Base-by-base conservation (phyloP, 2,113 vertebrate species). In the Climacteris rufus region DNA sequence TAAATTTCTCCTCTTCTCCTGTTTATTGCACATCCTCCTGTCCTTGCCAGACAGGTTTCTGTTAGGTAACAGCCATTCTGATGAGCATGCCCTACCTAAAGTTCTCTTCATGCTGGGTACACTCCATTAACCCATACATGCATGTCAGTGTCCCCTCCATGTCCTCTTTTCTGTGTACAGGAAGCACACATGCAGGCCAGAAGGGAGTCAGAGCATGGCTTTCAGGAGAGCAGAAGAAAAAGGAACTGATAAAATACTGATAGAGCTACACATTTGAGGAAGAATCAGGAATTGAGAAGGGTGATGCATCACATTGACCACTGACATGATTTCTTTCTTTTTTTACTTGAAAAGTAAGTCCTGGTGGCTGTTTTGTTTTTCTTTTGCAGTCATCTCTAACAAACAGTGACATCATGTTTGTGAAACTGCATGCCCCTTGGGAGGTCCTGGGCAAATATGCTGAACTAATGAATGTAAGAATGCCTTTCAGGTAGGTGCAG, bases 381-480 rank as follows among this genome's bases (percentile, higher is more conserved):
- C 92, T 98, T 94, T 98, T 98, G 37, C 98, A 99, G 99, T 99
- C 98, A 49, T 99, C 99, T 66, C 80, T 99, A 96, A 99, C 98
- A 70, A 99, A 99, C 97, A 98, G 98, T 50, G 99, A 99, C 79
- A 98, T 99, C 97, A 99, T 99, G 97, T 99, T 99, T 97, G 98
- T 99, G 98, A 99, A 99, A 98, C 77, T 99, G 57, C 99, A 99
- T 42, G 99, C 99, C 20, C 98, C 99, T 2, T 99, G 99, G 99
- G 99, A 99, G 90, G 99, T 99, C 71, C 98, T 99, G 53, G 99
- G 99, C 95, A 99, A 98, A 98, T 99, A 99, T 2, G 99, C 99
- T 76, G 99, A 99, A 91, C 97, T 99, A 92, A 99, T 99, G 99
- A 99, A 99, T 97, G 99, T 99, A 94, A 99, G 99, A 94, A 99